Evolutionary conservation across 2,888 invertebrate genomes (phyloP).

Genomic region (Hypomecis atomaria): DNA sequence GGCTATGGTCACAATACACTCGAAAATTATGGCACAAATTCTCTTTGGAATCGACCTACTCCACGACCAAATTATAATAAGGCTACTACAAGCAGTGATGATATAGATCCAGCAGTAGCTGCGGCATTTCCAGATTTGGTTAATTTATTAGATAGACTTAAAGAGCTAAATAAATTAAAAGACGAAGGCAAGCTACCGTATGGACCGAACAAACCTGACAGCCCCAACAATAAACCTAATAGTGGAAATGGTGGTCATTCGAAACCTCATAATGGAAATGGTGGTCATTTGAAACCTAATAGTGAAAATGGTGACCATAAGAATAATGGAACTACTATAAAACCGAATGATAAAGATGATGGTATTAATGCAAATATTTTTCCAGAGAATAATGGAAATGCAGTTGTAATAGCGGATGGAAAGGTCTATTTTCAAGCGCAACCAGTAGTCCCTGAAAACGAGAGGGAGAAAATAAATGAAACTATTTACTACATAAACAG

Average conservation of each 20-base stretch:
- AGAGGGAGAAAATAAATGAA: constrained; percentile 40
- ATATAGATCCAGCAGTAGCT: constrained; percentile 36
- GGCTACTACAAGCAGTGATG: not conserved
- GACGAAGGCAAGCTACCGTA: constrained; percentile 39
- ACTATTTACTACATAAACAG: constrained; percentile 50
- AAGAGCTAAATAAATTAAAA: constrained; percentile 49
- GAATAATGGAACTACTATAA: constrained; percentile 3
- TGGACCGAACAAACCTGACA: not conserved
- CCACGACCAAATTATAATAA: constrained; percentile 5
- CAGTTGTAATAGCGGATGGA: constrained; percentile 3
- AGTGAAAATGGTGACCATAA: not conserved
- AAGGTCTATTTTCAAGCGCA: constrained; percentile 53
- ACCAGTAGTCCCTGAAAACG: constrained; percentile 54
- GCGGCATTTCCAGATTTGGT: constrained; percentile 40
- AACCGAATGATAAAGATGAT: constrained; percentile 1
- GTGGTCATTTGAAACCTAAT: no score
- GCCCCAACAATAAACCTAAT: not conserved
- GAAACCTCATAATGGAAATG: not conserved
- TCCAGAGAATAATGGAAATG: not conserved
- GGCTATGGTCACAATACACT: not conserved
- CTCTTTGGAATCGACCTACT: not conserved
- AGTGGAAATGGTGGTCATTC: not conserved
- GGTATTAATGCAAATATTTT: not conserved
- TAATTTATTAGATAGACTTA: constrained; percentile 45
- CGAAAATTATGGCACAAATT: not conserved